Percentiles rank a stretch among this genome's conserved stretches.
Evolutionary conservation across 2,888 invertebrate species (phyloP).

Genomic region (Leucophenga maculata): DNA sequence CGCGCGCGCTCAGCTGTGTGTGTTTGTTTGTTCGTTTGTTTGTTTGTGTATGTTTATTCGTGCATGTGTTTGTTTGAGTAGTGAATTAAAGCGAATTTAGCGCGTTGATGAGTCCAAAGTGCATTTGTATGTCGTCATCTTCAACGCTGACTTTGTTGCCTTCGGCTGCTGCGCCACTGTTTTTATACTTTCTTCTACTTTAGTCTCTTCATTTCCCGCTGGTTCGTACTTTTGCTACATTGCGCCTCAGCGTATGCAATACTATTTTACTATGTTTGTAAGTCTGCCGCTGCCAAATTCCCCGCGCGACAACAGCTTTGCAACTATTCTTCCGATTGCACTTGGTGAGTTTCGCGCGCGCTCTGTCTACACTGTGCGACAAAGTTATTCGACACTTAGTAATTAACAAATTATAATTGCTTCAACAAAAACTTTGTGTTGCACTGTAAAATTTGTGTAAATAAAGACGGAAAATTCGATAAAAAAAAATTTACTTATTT

Average conservation of each 20-base stretch:
- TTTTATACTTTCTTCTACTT: too few relatives aligned
- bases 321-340: not conserved
- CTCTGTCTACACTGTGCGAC: too few relatives aligned
- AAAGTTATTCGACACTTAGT: too few relatives aligned
- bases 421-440: too few relatives aligned
- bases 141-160: not conserved
- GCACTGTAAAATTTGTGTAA: too few relatives aligned
- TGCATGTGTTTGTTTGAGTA: slow-evolving; percentile 58
- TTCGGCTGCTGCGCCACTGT: not conserved
- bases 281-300: slow-evolving; percentile 44
- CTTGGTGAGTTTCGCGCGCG: not conserved
- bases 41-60: slow-evolving; percentile 33
- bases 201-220: slow-evolving; percentile 47
- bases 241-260: slow-evolving; percentile 18
- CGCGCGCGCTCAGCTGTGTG: slow-evolving; percentile 20
- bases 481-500: too few relatives aligned
- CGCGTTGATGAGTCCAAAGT: slow-evolving; percentile 56
- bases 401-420: too few relatives aligned
- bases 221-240: slow-evolving; percentile 27
- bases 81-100: slow-evolving; percentile 68
- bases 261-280: slow-evolving; percentile 62
- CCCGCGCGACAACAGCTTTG: not conserved
- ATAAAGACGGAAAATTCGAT: too few relatives aligned
- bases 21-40: slow-evolving; percentile 21
- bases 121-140: slow-evolving; percentile 55